A percentile compares a stretch with the other conserved stretches of the same genome.
Conservation (phyloP, 2,113 vertebrate genomes). For the Halcyon malimbica region DNA sequence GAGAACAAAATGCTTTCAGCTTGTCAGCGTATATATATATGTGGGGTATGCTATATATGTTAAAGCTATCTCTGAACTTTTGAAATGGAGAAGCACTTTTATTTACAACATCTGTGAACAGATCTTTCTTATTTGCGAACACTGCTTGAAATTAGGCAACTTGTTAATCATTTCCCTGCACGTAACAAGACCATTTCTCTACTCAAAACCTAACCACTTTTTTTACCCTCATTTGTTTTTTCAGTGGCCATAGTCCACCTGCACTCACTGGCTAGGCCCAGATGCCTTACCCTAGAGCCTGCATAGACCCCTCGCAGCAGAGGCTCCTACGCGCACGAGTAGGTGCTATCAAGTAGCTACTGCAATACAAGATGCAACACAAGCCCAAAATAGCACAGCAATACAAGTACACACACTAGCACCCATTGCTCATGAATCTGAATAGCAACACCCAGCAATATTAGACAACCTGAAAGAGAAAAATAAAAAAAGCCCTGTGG, state of each 20-base stretch:
- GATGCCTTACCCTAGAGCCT: not conserved
- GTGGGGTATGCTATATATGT: conserved; percentile 18
- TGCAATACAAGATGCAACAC: not conserved
- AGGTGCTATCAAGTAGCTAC: not conserved
- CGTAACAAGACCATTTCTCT: not conserved
- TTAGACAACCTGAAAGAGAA: not conserved
- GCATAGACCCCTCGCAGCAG: not conserved
- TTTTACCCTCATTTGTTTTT: not conserved
- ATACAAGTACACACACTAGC: not conserved
- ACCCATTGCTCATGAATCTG: accelerated
- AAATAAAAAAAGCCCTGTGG: accelerated
- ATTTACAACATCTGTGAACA: not conserved
- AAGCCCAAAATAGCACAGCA: not conserved
- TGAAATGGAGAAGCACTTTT: not conserved
- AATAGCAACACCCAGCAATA: not conserved
- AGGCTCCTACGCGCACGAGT: not conserved
- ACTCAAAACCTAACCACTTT: not conserved
- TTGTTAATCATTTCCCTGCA: not conserved
- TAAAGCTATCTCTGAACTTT: conserved; percentile 22
- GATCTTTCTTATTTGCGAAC: not conserved
- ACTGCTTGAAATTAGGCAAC: conserved; percentile 2
- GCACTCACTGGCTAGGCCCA: not conserved
- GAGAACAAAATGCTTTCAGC: conserved; percentile 67
- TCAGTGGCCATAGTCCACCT: not conserved
- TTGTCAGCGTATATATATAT: conserved; percentile 70